Evolutionary conservation across 1,140 invertebrate species (phyloP).

Genomic region (Lucilia cuprina): DNA sequence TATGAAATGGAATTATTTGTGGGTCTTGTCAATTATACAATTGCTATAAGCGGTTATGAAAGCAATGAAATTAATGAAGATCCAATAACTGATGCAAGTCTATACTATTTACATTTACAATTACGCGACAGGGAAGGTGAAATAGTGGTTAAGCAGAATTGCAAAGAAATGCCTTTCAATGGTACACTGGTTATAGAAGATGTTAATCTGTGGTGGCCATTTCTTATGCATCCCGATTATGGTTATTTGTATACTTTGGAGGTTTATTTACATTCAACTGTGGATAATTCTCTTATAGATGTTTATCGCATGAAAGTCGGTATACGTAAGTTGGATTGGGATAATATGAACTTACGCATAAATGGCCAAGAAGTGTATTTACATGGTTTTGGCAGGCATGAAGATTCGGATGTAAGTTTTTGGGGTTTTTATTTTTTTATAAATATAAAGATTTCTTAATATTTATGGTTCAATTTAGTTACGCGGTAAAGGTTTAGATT

Average conservation of each 20-base stretch:
- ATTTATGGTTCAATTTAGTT: constrained; percentile 65
- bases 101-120: constrained; percentile 39
- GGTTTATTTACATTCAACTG: constrained; percentile 62
- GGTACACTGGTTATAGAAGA: constrained; percentile 72
- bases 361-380: constrained; percentile 90
- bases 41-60: constrained; percentile 39
- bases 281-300: constrained; percentile 68
- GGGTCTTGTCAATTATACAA: constrained; percentile 61
- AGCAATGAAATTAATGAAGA: constrained; percentile 7
- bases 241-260: constrained; percentile 77
- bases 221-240: constrained; percentile 78
- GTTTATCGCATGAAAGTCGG: constrained; percentile 85
- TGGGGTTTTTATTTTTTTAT: neutral
- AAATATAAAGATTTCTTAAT: neutral
- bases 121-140: constrained; percentile 42
- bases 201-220: constrained; percentile 92
- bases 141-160: constrained; percentile 46
- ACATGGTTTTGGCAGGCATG: constrained; percentile 91
- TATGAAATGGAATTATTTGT: constrained; percentile 41
- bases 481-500: constrained; percentile 88
- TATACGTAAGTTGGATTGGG: constrained; percentile 83
- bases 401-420: constrained; percentile 84
- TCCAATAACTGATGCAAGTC: neutral
- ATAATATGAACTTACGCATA: constrained; percentile 76
- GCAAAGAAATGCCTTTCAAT: constrained; percentile 33